Percentiles rank a stretch among this genome's conserved stretches.
Evolutionary conservation across 2,113 vertebrate genomes (phyloP).

Genomic region (Dipodomys spectabilis): DNA sequence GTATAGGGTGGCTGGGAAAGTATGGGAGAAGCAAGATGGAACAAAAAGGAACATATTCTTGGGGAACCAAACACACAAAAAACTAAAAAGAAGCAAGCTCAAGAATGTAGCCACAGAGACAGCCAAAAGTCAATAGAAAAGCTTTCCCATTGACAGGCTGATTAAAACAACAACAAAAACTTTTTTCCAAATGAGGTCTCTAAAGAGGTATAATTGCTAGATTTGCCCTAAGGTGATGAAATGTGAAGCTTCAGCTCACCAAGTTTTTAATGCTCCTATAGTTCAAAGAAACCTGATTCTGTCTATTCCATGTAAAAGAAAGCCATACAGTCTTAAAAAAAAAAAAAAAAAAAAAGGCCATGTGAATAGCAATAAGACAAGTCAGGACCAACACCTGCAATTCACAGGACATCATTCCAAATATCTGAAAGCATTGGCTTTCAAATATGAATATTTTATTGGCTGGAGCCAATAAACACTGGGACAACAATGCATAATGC

Average conservation of each 20-base stretch:
- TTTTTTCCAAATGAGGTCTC: slow-evolving; percentile 4
- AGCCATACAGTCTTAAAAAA: background rate
- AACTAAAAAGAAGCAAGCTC: background rate
- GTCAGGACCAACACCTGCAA: background rate
- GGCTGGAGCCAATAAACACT: background rate
- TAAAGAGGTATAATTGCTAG: background rate
- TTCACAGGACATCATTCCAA: background rate
- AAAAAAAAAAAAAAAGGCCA: background rate
- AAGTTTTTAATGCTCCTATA: slow-evolving; percentile 48
- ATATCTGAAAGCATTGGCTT: background rate
- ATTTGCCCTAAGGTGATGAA: slow-evolving; percentile 1
- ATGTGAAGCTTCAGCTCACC: slow-evolving; percentile 23
- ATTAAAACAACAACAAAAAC: background rate
- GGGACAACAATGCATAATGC: background rate
- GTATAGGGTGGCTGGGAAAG: background rate
- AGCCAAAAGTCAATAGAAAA: background rate
- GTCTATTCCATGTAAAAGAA: slow-evolving; percentile 28
- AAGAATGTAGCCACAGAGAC: background rate
- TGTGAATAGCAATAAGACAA: slow-evolving; percentile 7
- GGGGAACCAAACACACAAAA: background rate
- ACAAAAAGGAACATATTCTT: background rate
- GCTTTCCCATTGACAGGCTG: background rate
- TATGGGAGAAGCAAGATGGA: background rate
- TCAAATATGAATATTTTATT: background rate
- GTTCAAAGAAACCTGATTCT: slow-evolving; percentile 42